Conservation (phyloP, 2,797 vertebrate genomes). For the Pristis pectinata region DNA sequence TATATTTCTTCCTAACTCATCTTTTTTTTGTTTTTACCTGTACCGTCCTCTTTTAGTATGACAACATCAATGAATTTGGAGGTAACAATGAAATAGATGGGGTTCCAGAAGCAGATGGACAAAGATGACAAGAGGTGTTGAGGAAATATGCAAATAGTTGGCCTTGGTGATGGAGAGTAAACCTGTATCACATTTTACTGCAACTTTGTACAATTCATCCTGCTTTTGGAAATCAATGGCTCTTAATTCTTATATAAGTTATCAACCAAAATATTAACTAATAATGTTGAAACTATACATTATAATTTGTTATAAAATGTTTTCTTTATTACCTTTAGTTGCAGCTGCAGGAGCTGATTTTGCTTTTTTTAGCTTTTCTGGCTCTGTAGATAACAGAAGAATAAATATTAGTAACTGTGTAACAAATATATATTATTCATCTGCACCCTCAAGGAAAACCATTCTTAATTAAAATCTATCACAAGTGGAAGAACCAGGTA, state of each 20-base stretch:
- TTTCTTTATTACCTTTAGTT: neutral
- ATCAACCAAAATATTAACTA: neutral
- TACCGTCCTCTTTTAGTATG: too few relatives aligned
- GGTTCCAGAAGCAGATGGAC: neutral
- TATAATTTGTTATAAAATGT: too few relatives aligned
- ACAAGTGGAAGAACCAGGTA: neutral
- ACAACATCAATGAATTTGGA: neutral
- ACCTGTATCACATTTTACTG: neutral
- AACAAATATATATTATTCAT: neutral
- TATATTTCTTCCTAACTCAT: too few relatives aligned
- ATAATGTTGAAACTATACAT: neutral
- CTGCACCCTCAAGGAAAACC: neutral
- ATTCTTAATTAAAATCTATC: neutral
- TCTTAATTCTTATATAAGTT: neutral
- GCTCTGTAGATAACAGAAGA: neutral
- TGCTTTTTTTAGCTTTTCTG: neutral
- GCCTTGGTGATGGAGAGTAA: neutral
- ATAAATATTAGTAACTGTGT: neutral
- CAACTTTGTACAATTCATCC: too few relatives aligned
- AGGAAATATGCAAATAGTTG: neutral
- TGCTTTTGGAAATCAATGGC: neutral
- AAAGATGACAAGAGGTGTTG: neutral
- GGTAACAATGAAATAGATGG: neutral
- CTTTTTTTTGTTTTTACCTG: too few relatives aligned
- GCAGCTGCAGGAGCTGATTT: neutral